A percentile compares a stretch with the other conserved stretches of the same genome.
phyloP scores from a whole-genome alignment of 2,888 invertebrate species.

The Dione juno region DNA sequence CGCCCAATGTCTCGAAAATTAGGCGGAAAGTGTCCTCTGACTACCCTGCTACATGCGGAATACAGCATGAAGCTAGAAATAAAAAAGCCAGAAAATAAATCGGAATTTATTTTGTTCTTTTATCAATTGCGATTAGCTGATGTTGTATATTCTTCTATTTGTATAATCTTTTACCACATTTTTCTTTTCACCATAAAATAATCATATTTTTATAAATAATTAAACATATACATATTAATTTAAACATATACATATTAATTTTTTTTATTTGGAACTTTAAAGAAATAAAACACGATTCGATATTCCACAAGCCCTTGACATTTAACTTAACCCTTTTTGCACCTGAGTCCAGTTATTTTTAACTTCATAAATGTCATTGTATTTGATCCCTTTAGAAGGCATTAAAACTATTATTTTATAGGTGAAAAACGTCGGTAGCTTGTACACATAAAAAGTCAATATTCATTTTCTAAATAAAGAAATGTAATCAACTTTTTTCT shows the following conservation, averaged over 20 bases:
- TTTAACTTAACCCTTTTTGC: conserved; percentile 10
- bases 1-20: too few relatives aligned
- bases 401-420: background rate
- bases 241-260: background rate
- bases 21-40: too few relatives aligned
- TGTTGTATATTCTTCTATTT: too few relatives aligned
- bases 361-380: conserved; percentile 15
- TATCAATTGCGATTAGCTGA: too few relatives aligned
- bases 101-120: too few relatives aligned
- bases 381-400: conserved; percentile 3
- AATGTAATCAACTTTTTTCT: too few relatives aligned
- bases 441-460: background rate
- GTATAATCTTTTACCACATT: too few relatives aligned
- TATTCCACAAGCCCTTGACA: background rate
- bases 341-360: conserved; percentile 19
- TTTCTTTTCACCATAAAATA: background rate
- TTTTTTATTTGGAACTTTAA: background rate
- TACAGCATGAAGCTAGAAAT: too few relatives aligned
- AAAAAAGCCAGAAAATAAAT: too few relatives aligned
- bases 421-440: background rate
- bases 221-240: background rate
- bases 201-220: background rate
- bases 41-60: too few relatives aligned
- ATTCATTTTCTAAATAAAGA: background rate
- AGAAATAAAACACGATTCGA: background rate